A percentile compares a stretch with the other conserved stretches of the same genome.
Conservation (phyloP, 1,140 invertebrate genomes). For the Eciton burchellii region DNA sequence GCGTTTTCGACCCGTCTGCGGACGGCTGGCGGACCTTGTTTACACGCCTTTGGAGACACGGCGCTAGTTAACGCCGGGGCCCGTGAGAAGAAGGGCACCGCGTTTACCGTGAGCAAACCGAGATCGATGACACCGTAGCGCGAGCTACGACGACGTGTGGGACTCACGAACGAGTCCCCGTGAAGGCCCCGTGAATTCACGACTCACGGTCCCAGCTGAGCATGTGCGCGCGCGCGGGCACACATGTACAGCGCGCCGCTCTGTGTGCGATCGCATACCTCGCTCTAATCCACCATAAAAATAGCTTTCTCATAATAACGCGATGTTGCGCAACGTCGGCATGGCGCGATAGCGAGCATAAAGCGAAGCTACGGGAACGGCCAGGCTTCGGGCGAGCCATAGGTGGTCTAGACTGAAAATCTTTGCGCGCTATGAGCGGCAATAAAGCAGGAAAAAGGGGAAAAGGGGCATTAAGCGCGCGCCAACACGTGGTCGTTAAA, state of each 20-base stretch:
- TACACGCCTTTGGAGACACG: constrained; percentile 20
- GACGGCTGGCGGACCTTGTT: background rate
- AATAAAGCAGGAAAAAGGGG: background rate
- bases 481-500: constrained; percentile 18
- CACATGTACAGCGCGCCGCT: no score
- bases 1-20: background rate
- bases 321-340: constrained; percentile 37
- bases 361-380: constrained; percentile 42
- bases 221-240: background rate
- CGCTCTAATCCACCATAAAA: constrained; percentile 59
- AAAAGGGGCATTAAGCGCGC: background rate
- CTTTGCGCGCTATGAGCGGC: background rate
- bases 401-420: constrained; percentile 9
- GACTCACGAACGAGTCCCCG: constrained; percentile 28
- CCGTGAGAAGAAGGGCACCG: constrained; percentile 42
- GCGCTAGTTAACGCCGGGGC: constrained; percentile 25
- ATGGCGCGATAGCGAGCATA: constrained; percentile 19
- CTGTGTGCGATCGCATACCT: constrained; percentile 37
- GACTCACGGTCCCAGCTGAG: constrained; percentile 13
- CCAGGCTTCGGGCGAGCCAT: constrained; percentile 2
- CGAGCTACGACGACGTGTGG: background rate
- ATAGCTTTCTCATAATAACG: constrained; percentile 50
- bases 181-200: constrained; percentile 48
- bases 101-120: constrained; percentile 58
- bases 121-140: constrained; percentile 54